Conservation (phyloP, 2,797 vertebrate species). For the Triplophysa bombifrons region DNA sequence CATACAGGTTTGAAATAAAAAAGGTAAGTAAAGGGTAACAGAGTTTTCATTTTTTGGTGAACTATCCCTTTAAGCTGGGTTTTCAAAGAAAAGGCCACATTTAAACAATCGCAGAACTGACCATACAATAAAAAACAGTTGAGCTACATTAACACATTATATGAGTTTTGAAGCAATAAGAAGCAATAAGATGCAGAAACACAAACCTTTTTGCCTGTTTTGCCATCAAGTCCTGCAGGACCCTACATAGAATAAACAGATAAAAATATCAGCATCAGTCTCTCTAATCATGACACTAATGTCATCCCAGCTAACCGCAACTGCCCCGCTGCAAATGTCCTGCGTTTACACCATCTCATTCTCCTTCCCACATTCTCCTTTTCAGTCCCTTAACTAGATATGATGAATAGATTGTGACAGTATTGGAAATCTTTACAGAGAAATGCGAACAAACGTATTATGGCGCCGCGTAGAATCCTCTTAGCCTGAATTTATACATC, state of each 20-base stretch:
- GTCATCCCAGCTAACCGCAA: constrained; percentile 19
- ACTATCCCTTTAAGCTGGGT: too few relatives aligned
- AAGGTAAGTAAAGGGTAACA: too few relatives aligned
- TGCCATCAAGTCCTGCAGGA: constrained; percentile 68
- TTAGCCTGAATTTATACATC: constrained; percentile 40
- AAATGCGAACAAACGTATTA: constrained; percentile 68
- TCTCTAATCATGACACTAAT: constrained; percentile 27
- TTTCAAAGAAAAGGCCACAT: too few relatives aligned
- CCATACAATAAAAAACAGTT: too few relatives aligned
- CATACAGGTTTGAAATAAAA: too few relatives aligned
- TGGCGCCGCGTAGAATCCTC: constrained; percentile 60
- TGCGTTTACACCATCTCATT: constrained; percentile 10
- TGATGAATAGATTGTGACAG: constrained; percentile 72
- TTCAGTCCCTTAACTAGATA: constrained; percentile 67
- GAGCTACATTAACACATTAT: not conserved
- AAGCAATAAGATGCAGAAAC: constrained; percentile 37
- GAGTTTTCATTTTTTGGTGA: too few relatives aligned
- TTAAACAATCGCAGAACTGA: too few relatives aligned
- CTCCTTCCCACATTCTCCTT: constrained; percentile 16
- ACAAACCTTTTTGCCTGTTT: constrained; percentile 73
- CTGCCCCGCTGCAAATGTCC: constrained; percentile 33
- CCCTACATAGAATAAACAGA: constrained; percentile 63
- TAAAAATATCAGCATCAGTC: constrained; percentile 26
- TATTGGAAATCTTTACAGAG: constrained; percentile 73
- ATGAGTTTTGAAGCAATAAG: not conserved